phyloP scores from a whole-genome alignment of 2,113 vertebrate genomes.

The Labrus mixtus region DNA sequence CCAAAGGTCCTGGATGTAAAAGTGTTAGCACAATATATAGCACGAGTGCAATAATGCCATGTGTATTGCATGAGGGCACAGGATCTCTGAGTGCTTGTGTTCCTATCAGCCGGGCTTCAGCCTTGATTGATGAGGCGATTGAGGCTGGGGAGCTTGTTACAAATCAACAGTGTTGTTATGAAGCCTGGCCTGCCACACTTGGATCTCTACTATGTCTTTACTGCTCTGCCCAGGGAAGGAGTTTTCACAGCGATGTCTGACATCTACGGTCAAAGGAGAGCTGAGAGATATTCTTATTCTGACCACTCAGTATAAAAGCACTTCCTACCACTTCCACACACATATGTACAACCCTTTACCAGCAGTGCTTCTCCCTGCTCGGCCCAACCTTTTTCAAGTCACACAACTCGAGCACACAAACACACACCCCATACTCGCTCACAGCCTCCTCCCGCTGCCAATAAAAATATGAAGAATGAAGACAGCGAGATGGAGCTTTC shows the following conservation, averaged over 20 bases:
- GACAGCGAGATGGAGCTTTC: constrained; percentile 74
- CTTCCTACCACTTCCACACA: constrained; percentile 22
- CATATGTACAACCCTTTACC: constrained; percentile 22
- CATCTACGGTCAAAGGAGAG: constrained; percentile 51
- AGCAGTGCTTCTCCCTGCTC: constrained; percentile 39
- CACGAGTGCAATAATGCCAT: constrained; percentile 70
- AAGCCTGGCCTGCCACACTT: constrained; percentile 51
- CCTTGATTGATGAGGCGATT: constrained; percentile 78
- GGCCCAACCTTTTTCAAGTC: constrained; percentile 51
- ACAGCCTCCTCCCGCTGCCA: constrained; percentile 64
- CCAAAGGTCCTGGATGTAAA: constrained; percentile 71
- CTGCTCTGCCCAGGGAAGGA: constrained; percentile 50
- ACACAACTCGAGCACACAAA: constrained; percentile 47
- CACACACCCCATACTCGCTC: constrained; percentile 33
- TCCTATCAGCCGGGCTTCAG: constrained; percentile 75
- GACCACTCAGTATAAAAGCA: constrained; percentile 41
- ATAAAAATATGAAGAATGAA: constrained; percentile 73
- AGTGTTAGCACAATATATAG: constrained; percentile 75
- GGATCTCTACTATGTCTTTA: constrained; percentile 57
- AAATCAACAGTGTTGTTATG: constrained; percentile 75
- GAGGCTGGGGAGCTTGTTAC: constrained; percentile 68
- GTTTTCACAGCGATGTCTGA: constrained; percentile 50
- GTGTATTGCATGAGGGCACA: constrained; percentile 64
- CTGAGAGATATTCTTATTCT: constrained; percentile 42
- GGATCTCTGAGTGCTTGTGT: constrained; percentile 68